A percentile compares a stretch with the other conserved stretches of the same genome.
phyloP scores from a whole-genome alignment of 2,888 invertebrate species.

The Parnassius apollo region DNA sequence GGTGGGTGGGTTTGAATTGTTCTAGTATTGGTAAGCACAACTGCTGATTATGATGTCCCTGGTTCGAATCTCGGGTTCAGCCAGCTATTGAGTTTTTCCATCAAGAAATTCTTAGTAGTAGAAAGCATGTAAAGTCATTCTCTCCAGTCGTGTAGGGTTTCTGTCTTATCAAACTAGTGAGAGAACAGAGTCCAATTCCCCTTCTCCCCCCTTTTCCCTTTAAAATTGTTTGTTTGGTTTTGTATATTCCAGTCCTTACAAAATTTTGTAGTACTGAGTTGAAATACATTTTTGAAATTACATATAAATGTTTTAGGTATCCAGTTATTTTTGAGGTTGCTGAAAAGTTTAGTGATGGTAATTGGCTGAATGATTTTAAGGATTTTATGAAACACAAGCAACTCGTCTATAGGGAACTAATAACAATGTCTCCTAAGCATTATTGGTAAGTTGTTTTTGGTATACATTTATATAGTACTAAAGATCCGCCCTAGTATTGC shows the following conservation, averaged over 20 bases:
- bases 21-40: too few relatives aligned
- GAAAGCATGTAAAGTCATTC: too few relatives aligned
- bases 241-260: neutral
- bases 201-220: too few relatives aligned
- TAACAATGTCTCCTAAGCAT: constrained; percentile 47
- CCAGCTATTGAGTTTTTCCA: too few relatives aligned
- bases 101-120: too few relatives aligned
- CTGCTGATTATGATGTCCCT: too few relatives aligned
- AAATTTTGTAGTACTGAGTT: neutral
- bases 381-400: constrained; percentile 38
- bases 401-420: constrained; percentile 37
- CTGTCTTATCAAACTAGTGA: neutral
- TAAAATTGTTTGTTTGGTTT: too few relatives aligned
- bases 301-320: constrained; percentile 23
- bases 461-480: neutral
- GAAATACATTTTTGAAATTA: constrained; percentile 22
- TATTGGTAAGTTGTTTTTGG: constrained; percentile 44
- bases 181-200: neutral
- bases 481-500: too few relatives aligned
- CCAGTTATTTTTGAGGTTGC: constrained; percentile 33
- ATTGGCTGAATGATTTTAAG: constrained; percentile 46
- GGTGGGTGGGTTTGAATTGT: too few relatives aligned
- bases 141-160: neutral
- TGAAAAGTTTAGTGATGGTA: constrained; percentile 37
- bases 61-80: neutral